Evolutionary conservation across 2,797 vertebrate genomes (phyloP), one percentile per base, ranked within the genome.

Genomic region (Muscicapa comitata): DNA sequence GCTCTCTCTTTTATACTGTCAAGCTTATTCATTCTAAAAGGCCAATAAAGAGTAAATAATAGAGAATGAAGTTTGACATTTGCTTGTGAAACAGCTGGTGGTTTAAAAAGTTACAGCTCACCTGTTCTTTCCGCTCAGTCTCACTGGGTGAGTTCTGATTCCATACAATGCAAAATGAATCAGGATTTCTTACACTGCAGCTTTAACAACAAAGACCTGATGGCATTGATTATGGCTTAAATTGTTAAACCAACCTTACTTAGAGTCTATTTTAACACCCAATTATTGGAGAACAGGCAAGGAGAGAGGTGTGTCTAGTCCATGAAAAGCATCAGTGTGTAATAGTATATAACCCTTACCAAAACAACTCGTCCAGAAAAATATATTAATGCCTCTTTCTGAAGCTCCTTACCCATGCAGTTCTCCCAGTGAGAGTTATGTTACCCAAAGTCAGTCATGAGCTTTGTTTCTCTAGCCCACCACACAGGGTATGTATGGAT

Each of bases 21-120:
- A 86, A 68, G 48, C 38, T 77, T 92, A 67, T 61, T 83, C 10
- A 50, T 71, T 95, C 87, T 80, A 61, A 94, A 95, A 94, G 58
- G 84, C 88, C 73, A 61, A 74, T 65, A 82, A 87, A 91, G 85
- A 88, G 28, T 86, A 95, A 95, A 94, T 92, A 78, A 86, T 74
- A 77, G 50, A 25, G 58, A 65, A 90, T 94, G 50, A 88, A 93
- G 65, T 61, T 72, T 95, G 90, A 90, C 66, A 83, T 92, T 94
- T 95, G 62, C 88, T 72, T 96, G 54, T 86, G 70, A 83, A 95
- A 80, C 72, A 71, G 37, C 57, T 61, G 53, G 45, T 53, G 47
- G 45, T 92, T 94, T 45, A 71, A 90, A 90, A 91, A 94, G 71
- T 80, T 88, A 45, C 0, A 2, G 61, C 72, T 95, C 85, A 55